Percentiles rank a stretch among this genome's conserved stretches.
Conservation (phyloP, 2,113 vertebrate species). For the Aviceda subcristata region DNA sequence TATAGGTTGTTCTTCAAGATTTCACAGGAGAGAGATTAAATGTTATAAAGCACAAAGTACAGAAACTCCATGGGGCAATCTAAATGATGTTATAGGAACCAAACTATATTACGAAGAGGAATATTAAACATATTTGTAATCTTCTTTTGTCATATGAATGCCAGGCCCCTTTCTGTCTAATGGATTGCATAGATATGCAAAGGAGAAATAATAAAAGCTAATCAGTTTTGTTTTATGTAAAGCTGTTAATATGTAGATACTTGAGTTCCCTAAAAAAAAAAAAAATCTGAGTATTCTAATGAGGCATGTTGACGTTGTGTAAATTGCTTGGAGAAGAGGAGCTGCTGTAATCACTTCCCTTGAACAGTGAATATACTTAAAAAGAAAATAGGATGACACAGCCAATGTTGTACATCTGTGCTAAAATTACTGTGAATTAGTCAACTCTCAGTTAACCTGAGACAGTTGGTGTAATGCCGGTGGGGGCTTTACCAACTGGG, state of each 20-base stretch:
- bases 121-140: constrained; percentile 24
- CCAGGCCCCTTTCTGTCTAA: background rate
- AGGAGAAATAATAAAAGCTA: constrained; percentile 29
- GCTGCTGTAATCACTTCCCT: constrained; percentile 5
- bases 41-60: constrained; percentile 6
- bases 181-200: background rate
- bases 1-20: background rate
- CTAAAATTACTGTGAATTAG: background rate
- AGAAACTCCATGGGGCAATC: background rate
- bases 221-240: constrained; percentile 47
- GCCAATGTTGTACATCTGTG: background rate
- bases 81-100: background rate
- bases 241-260: constrained; percentile 20
- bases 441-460: background rate
- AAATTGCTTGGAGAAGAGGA: background rate
- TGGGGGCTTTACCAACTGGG: background rate
- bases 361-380: background rate
- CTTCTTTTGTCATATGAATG: background rate
- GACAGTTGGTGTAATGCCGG: background rate
- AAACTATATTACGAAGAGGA: background rate
- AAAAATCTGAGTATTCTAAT: background rate
- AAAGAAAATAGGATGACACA: background rate
- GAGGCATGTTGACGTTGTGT: background rate
- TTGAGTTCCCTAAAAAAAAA: background rate
- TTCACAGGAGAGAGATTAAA: background rate